phyloP scores from a whole-genome alignment of 1,140 invertebrate species.

The Habropoda laboriosa region DNA sequence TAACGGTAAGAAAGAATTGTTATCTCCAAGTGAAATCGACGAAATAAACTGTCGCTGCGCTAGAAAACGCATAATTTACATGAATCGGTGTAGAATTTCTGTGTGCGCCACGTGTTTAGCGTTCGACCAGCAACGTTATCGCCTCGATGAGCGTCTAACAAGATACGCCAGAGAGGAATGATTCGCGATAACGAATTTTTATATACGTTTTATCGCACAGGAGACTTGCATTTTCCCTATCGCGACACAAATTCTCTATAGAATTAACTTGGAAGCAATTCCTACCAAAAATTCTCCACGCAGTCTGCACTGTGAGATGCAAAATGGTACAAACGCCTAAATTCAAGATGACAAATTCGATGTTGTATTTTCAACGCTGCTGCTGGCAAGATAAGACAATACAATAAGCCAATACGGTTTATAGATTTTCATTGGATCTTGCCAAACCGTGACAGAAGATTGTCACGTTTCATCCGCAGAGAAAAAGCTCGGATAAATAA shows the following conservation, averaged over 20 bases:
- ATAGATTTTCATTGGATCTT: slow-evolving; percentile 32
- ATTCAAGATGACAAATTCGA: slow-evolving; percentile 28
- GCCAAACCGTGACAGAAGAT: slow-evolving; percentile 29
- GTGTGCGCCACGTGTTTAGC: not conserved
- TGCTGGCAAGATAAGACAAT: slow-evolving; percentile 33
- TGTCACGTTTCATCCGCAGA: slow-evolving; percentile 14
- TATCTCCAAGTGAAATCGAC: too few relatives aligned
- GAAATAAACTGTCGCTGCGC: not conserved
- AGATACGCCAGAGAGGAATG: slow-evolving; percentile 1
- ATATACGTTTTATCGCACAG: too few relatives aligned
- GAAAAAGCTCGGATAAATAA: slow-evolving; percentile 4
- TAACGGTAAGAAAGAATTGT: too few relatives aligned
- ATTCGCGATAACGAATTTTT: slow-evolving; percentile 10
- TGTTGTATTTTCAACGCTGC: slow-evolving; percentile 19
- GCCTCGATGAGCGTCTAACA: not conserved
- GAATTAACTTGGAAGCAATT: not conserved
- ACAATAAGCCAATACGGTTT: slow-evolving; percentile 38
- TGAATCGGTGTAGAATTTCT: not conserved
- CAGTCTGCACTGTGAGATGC: not conserved
- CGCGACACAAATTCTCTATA: not conserved
- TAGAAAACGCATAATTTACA: not conserved
- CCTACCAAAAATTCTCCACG: too few relatives aligned
- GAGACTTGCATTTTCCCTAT: too few relatives aligned
- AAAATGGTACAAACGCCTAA: slow-evolving; percentile 18
- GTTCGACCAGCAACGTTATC: not conserved